These are phyloP conservation scores for Lymantria monacha DNA, from an alignment of 2,888 invertebrate genomes.

Conservation along the genomic window DNA sequence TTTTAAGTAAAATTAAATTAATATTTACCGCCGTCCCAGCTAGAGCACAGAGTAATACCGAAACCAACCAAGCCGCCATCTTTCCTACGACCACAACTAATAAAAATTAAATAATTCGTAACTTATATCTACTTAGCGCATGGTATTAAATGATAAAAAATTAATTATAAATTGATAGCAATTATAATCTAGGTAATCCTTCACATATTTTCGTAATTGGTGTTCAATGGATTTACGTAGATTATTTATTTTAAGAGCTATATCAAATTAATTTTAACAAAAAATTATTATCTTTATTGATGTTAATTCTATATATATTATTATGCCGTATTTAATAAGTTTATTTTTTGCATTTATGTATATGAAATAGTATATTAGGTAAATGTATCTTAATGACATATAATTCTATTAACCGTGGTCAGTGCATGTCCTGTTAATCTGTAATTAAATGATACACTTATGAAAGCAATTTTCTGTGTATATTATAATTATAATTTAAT, in stretches of 20 bases:
- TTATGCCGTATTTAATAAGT: no score
- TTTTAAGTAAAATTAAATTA: background rate
- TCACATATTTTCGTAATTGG: background rate
- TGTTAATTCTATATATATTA: no score
- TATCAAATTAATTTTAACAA: background rate
- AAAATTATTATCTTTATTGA: background rate
- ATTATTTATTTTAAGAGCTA: background rate
- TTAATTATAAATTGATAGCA: constrained; percentile 14
- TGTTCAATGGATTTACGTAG: background rate
- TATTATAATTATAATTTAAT: no score
- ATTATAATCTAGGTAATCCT: constrained; percentile 18
- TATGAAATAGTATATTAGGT: no score
- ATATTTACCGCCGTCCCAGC: constrained; percentile 34
- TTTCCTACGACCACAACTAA: constrained; percentile 16
- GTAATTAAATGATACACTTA: no score
- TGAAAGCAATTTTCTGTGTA: no score
- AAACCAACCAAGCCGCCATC: constrained; percentile 27
- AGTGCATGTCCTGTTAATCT: no score
- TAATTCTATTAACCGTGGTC: no score
- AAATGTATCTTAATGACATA: no score
- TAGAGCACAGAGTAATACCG: constrained; percentile 30
- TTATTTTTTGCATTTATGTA: no score
- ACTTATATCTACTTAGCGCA: constrained; percentile 17
- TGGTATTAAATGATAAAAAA: constrained; percentile 26
- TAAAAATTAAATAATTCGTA: constrained; percentile 2